Conservation (phyloP, 2,113 vertebrate genomes). For the Calonectris borealis region DNA sequence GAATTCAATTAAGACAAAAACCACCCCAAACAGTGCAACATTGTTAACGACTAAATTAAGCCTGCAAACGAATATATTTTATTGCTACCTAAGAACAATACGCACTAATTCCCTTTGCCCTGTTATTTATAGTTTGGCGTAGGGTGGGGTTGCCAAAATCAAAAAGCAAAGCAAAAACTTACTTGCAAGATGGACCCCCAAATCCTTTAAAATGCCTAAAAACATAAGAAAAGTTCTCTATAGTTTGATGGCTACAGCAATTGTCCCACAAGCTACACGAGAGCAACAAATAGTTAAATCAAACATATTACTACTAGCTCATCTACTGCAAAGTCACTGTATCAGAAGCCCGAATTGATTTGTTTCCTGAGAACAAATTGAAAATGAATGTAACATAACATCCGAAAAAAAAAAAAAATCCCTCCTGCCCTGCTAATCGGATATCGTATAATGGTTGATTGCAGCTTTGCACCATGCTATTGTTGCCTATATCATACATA, state of each 20-base stretch:
- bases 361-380: slow-evolving; percentile 77
- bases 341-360: slow-evolving; percentile 82
- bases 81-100: slow-evolving; percentile 45
- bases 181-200: slow-evolving; percentile 62
- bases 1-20: slow-evolving; percentile 72
- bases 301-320: slow-evolving; percentile 77
- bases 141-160: slow-evolving; percentile 67
- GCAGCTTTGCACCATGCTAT: slow-evolving; percentile 77
- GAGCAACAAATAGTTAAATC: slow-evolving; percentile 80
- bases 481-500: slow-evolving; percentile 85
- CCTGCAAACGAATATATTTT: slow-evolving; percentile 63
- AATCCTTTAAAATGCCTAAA: slow-evolving; percentile 66
- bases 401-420: slow-evolving; percentile 32
- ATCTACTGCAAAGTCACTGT: slow-evolving; percentile 83
- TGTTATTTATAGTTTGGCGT: slow-evolving; percentile 61
- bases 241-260: slow-evolving; percentile 48
- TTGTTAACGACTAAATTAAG: slow-evolving; percentile 67
- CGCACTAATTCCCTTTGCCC: slow-evolving; percentile 35
- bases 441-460: slow-evolving; percentile 77
- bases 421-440: slow-evolving; percentile 70
- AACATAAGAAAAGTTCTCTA: slow-evolving; percentile 64
- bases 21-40: slow-evolving; percentile 26
- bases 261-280: slow-evolving; percentile 58
- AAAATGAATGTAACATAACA: slow-evolving; percentile 79
- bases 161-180: slow-evolving; percentile 65